Percentiles rank a stretch among this genome's conserved stretches.
Conservation (phyloP, 2,888 invertebrate species). For the Marronus borbonicus region DNA sequence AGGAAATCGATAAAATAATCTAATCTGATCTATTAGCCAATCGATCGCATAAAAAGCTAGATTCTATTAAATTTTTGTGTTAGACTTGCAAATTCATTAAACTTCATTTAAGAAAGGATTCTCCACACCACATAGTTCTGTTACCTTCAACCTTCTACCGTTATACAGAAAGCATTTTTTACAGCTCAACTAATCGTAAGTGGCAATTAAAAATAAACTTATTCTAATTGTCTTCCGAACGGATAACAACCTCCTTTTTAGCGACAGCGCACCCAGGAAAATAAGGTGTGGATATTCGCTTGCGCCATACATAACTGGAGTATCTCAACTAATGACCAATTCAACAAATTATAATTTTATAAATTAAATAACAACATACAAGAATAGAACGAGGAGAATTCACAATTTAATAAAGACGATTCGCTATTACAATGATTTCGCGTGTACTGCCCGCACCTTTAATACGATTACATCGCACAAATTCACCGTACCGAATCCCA, state of each 20-base stretch:
- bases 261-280: background rate
- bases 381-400: background rate
- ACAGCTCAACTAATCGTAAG: too few relatives aligned
- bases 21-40: too few relatives aligned
- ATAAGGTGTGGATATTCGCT: constrained; percentile 26
- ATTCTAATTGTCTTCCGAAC: constrained; percentile 7
- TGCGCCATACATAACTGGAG: background rate
- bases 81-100: too few relatives aligned
- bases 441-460: background rate
- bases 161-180: too few relatives aligned
- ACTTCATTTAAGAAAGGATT: too few relatives aligned
- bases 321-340: constrained; percentile 18
- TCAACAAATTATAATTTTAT: constrained; percentile 1
- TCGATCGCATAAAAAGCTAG: too few relatives aligned
- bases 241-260: background rate
- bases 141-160: too few relatives aligned
- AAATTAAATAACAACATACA: background rate
- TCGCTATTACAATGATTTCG: background rate
- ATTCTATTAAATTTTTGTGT: too few relatives aligned
- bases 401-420: background rate
- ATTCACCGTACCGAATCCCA: background rate
- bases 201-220: background rate
- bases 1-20: too few relatives aligned
- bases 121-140: too few relatives aligned
- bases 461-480: background rate